Evolutionary conservation across 2,113 vertebrate species (phyloP).

Genomic region (Nycticryphes semicollaris): DNA sequence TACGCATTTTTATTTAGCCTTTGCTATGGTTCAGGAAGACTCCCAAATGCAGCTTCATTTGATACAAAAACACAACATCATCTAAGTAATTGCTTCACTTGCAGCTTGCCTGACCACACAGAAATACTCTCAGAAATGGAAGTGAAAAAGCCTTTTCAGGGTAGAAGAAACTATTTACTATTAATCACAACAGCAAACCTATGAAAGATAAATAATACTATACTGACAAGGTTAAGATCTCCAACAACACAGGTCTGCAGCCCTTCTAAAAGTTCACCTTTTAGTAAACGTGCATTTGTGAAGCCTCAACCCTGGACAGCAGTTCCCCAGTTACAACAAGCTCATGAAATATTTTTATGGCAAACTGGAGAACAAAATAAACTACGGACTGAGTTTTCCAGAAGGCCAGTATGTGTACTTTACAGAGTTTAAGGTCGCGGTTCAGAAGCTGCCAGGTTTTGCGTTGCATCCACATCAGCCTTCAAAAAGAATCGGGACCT

Average conservation of each 20-base stretch:
- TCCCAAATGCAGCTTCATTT: neutral
- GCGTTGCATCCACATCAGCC: neutral
- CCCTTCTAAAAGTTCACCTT: neutral
- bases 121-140: neutral
- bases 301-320: neutral
- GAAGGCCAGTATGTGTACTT: neutral
- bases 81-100: neutral
- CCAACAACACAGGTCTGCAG: too few relatives aligned
- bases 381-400: neutral
- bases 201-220: neutral
- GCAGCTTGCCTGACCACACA: neutral
- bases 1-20: neutral
- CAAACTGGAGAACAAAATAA: neutral
- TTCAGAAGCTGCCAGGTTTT: neutral
- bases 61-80: neutral
- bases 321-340: neutral
- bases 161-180: neutral
- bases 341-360: neutral
- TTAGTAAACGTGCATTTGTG: accelerated
- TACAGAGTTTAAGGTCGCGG: neutral
- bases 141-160: neutral
- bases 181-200: neutral
- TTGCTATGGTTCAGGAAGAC: neutral
- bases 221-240: neutral
- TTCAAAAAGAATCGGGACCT: neutral